A percentile compares a stretch with the other conserved stretches of the same genome.
Evolutionary conservation across 2,888 invertebrate species (phyloP).

Genomic region (Vanessa cardui): DNA sequence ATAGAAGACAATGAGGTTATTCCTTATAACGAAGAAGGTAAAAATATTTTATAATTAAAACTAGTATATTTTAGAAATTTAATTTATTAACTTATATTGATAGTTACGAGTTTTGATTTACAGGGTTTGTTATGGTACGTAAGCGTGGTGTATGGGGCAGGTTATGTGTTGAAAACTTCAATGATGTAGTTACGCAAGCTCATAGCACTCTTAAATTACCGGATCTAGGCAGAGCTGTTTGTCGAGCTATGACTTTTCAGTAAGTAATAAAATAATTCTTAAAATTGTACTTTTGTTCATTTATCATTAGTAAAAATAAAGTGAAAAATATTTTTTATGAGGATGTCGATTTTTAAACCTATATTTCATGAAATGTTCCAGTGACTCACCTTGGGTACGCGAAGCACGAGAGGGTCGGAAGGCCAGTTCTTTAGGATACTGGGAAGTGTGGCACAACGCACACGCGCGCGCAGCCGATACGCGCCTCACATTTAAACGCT

Average conservation of each 20-base stretch:
- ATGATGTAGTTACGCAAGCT: conserved; percentile 81
- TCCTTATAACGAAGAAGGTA: conserved; percentile 85
- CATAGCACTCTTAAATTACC: conserved; percentile 85
- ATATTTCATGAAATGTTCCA: conserved; percentile 41
- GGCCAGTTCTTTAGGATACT: conserved; percentile 75
- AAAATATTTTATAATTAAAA: not conserved
- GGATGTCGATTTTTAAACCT: not conserved
- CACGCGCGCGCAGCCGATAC: conserved; percentile 81
- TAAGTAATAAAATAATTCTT: conserved; percentile 60
- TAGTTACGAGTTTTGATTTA: conserved; percentile 33
- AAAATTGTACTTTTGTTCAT: too few relatives aligned
- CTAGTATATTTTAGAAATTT: not conserved
- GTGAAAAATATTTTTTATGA: not conserved
- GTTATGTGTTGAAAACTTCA: conserved; percentile 87
- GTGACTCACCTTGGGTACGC: conserved; percentile 69
- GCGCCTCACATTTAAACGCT: conserved; percentile 85
- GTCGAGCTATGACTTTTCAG: conserved; percentile 89
- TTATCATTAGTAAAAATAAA: not conserved
- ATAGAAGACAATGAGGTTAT: conserved; percentile 81
- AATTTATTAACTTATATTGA: not conserved
- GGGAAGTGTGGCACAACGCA: conserved; percentile 83
- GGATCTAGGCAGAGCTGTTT: conserved; percentile 89
- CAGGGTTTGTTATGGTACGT: conserved; percentile 88
- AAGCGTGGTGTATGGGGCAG: conserved; percentile 91
- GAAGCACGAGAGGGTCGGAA: conserved; percentile 73